These are phyloP conservation scores for Drosophila infuscata DNA, from an alignment of 2,888 invertebrate genomes.

Conservation along the genomic window DNA sequence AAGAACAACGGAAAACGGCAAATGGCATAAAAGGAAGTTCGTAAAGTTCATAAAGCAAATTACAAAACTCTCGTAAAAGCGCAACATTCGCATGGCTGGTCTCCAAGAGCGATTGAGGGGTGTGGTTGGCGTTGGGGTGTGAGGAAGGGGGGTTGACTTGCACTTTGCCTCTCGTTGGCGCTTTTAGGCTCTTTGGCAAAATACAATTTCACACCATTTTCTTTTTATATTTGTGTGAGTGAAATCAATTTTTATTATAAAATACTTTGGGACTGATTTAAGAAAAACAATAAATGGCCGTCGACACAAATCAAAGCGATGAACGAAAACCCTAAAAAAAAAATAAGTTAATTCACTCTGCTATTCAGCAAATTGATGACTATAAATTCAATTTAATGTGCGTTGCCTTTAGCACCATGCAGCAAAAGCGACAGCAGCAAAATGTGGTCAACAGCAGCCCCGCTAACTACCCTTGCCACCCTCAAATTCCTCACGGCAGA, in stretches of 20 bases:
- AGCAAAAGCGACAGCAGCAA: conserved; percentile 23
- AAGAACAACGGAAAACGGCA: conserved; percentile 34
- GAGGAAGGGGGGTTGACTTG: neutral
- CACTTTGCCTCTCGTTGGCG: neutral
- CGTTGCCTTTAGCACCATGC: conserved; percentile 62
- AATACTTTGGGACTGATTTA: conserved; percentile 75
- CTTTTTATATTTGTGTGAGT: conserved; percentile 35
- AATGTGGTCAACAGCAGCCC: conserved; percentile 48
- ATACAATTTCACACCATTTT: conserved; percentile 60
- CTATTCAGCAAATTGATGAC: conserved; percentile 81
- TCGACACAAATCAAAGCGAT: conserved; percentile 68
- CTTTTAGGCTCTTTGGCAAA: neutral
- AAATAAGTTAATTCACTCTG: conserved; percentile 78
- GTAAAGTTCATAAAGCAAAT: conserved; percentile 79
- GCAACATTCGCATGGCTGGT: conserved; percentile 47
- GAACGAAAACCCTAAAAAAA: conserved; percentile 47
- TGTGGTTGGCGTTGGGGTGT: too few species aligned
- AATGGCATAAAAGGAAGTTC: conserved; percentile 68
- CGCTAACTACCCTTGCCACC: conserved; percentile 17
- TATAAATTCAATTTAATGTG: conserved; percentile 82
- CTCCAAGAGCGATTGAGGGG: neutral
- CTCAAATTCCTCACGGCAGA: conserved; percentile 5
- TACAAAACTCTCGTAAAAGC: conserved; percentile 72
- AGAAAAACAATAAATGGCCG: conserved; percentile 76
- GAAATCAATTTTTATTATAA: conserved; percentile 78